These are phyloP conservation scores for Nerophis lumbriciformis DNA, from an alignment of 2,113 vertebrate species.

Conservation along the genomic window DNA sequence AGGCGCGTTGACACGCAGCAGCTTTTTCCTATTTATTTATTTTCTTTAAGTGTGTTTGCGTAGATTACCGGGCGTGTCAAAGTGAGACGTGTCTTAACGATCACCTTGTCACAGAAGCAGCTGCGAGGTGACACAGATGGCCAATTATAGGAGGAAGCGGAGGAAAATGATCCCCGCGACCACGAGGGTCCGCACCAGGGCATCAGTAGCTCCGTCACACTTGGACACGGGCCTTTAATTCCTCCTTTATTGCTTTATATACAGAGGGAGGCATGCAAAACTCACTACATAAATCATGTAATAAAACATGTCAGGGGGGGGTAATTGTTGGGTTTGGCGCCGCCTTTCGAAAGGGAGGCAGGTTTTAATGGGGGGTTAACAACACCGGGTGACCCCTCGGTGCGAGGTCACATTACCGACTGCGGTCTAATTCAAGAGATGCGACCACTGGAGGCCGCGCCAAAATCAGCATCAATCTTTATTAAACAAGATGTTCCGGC, in stretches of 20 bases:
- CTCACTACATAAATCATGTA: constrained; percentile 80
- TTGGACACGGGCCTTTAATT: constrained; percentile 55
- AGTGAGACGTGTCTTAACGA: constrained; percentile 43
- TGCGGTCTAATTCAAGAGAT: too few species aligned
- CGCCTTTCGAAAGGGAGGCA: constrained; percentile 66
- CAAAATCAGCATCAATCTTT: too few species aligned
- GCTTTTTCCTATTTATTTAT: neutral
- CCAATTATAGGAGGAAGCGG: constrained; percentile 72
- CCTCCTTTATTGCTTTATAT: constrained; percentile 58
- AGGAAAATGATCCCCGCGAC: constrained; percentile 56
- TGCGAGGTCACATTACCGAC: constrained; percentile 42
- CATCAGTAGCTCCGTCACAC: constrained; percentile 73
- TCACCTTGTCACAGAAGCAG: constrained; percentile 59
- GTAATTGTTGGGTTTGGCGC: constrained; percentile 75
- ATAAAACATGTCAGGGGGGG: constrained; percentile 71
- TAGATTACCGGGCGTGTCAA: constrained; percentile 48
- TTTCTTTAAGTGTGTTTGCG: constrained; percentile 7
- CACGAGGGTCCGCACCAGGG: constrained; percentile 4
- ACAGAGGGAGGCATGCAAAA: constrained; percentile 62
- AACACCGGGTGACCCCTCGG: constrained; percentile 52
- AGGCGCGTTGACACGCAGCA: neutral
- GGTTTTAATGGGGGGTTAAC: constrained; percentile 74
- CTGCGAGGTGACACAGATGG: constrained; percentile 71
- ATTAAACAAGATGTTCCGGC: too few species aligned
- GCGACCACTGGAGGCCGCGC: too few species aligned